Evolutionary conservation across 2,888 invertebrate genomes (phyloP).

Genomic region (Anoncus sp.): DNA sequence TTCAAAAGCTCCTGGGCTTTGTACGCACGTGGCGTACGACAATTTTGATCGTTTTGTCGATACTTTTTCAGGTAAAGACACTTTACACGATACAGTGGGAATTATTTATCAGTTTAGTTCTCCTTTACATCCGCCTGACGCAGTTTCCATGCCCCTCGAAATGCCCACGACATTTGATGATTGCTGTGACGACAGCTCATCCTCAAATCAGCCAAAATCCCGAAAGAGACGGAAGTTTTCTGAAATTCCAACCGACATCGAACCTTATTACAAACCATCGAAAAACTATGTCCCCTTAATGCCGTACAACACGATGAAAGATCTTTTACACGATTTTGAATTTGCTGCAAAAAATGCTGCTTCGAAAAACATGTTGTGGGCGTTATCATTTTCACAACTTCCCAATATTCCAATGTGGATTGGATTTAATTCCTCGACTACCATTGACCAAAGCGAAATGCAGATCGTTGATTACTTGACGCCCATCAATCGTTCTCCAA

Average conservation of each 20-base stretch:
- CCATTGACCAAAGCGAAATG: too few species aligned
- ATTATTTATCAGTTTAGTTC: conserved; percentile 12
- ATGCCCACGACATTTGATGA: neutral
- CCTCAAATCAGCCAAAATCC: neutral
- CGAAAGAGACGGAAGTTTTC: neutral
- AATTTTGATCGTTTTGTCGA: conserved; percentile 8
- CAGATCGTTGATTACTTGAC: too few species aligned
- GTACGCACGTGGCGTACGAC: neutral
- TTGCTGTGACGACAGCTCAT: too few species aligned
- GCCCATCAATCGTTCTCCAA: neutral
- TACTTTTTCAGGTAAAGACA: neutral
- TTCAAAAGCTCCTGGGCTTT: neutral
- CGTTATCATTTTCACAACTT: too few species aligned
- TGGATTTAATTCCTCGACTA: too few species aligned
- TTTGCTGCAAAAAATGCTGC: too few species aligned
- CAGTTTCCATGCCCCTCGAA: neutral
- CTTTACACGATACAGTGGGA: neutral
- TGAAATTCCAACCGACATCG: neutral
- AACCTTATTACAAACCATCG: neutral
- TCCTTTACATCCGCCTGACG: too few species aligned
- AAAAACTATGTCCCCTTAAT: neutral
- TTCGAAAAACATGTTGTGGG: too few species aligned
- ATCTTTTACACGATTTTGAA: too few species aligned
- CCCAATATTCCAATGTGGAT: too few species aligned
- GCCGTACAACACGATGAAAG: conserved; percentile 3